Evolutionary conservation across 2,113 vertebrate genomes (phyloP), one percentile per base, ranked within the genome.

Genomic region (Hyaena hyaena): DNA sequence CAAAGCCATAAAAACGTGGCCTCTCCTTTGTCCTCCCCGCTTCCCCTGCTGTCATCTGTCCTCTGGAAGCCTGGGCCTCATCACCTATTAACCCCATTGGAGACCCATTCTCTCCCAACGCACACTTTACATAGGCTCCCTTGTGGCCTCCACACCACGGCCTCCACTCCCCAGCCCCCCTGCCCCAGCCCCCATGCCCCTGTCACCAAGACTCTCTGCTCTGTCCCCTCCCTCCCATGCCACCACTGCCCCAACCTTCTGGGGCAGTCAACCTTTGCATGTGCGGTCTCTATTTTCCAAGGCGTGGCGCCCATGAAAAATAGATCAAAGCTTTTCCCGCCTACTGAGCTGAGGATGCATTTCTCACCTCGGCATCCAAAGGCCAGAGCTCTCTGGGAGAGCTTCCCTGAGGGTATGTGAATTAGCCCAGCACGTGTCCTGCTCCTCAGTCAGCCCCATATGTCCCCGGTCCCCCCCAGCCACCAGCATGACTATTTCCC

Each of bases 91-190:
- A 33, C 17, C 39, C n/a, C 35, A 2, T 53, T 43, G 39, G 24
- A 39, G 43, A 4, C 6, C 14, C 68, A 43, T 6, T n/a, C 39
- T 73, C 23, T 88, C 45, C 17, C 53, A 43, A 43, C 39, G 12
- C 9, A 26, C 5, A 4, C 9, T 74, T 58, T 17, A 58, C 55
- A 58, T 8, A 19, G 45, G 23, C n/a, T 71, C 43, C 33, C 73
- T 43, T 0, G 1, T 9, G 14, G 31, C 33, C 7, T 6, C 2
- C 3, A 24, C 2, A 16, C 16, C 43, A 19, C 0, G 4, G 21
- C 16, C 84, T 81, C 83, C 31, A 5, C 66, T 10, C 9, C 10
- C 39, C 0, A 5, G 5, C 43, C 39, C 43, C 35, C 55, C 24
- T 28, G 39, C 2, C 31, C 4, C 17, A 2, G 24, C 53, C 35